phyloP scores from a whole-genome alignment of 2,888 invertebrate species.

The Platypus cylindrus region DNA sequence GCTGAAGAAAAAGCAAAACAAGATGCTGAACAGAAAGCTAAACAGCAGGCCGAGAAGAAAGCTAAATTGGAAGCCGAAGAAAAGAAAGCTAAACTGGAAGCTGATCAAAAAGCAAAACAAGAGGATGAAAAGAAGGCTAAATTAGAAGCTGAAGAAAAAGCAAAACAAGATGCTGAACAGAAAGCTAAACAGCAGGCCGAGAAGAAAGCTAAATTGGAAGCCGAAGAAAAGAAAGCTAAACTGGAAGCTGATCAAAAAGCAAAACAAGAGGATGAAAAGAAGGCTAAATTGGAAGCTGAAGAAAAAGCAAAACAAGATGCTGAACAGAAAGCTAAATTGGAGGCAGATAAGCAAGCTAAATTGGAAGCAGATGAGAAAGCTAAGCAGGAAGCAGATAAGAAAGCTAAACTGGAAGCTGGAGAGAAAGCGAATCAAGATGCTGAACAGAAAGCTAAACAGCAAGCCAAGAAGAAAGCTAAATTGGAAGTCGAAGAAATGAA shows the following conservation, averaged over 20 bases:
- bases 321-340: neutral
- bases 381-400: constrained; percentile 15
- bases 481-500: too few species aligned
- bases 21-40: too few species aligned
- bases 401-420: constrained; percentile 16
- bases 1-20: constrained; percentile 16
- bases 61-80: constrained; percentile 8
- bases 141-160: constrained; percentile 10
- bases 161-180: constrained; percentile 10
- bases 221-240: neutral
- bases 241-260: constrained; percentile 13
- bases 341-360: constrained; percentile 11
- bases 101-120: too few species aligned
- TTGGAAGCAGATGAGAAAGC: constrained; percentile 12
- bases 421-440: constrained; percentile 14
- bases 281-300: constrained; percentile 12
- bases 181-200: constrained; percentile 4
- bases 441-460: constrained; percentile 14
- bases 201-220: constrained; percentile 10
- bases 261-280: constrained; percentile 10
- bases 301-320: constrained; percentile 13
- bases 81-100: too few species aligned
- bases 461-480: constrained; percentile 10
- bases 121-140: constrained; percentile 10
- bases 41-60: constrained; percentile 11